Evolutionary conservation across 2,797 vertebrate species (phyloP).

Genomic region (Enteromius afrohamiltoni): DNA sequence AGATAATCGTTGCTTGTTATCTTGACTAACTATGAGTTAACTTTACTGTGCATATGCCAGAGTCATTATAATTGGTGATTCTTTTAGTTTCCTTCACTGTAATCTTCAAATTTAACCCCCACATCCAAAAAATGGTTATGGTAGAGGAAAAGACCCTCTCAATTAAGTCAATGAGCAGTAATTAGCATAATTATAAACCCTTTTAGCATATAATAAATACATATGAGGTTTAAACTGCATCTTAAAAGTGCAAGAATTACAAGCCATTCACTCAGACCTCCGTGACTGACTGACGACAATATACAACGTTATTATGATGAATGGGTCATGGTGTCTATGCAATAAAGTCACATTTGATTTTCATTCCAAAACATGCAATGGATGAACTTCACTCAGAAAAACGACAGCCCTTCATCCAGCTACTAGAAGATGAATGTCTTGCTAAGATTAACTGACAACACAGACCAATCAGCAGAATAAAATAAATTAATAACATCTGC

Average conservation of each 20-base stretch:
- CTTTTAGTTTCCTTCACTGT: neutral
- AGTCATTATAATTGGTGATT: neutral
- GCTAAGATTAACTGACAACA: slow-evolving; percentile 38
- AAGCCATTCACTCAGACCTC: slow-evolving; percentile 72
- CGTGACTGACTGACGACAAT: slow-evolving; percentile 65
- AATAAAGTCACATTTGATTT: slow-evolving; percentile 60
- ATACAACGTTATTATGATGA: slow-evolving; percentile 63
- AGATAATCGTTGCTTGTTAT: neutral
- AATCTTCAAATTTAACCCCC: neutral
- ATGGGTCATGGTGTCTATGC: slow-evolving; percentile 57
- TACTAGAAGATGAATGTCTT: slow-evolving; percentile 23
- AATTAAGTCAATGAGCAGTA: slow-evolving; percentile 79
- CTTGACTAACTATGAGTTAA: neutral
- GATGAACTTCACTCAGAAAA: neutral
- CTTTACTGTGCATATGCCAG: neutral
- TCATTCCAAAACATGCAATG: slow-evolving; percentile 50
- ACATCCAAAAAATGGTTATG: neutral
- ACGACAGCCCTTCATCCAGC: slow-evolving; percentile 8
- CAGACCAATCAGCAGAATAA: slow-evolving; percentile 30
- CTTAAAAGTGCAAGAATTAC: slow-evolving; percentile 72
- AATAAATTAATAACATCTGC: slow-evolving; percentile 50
- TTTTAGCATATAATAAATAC: slow-evolving; percentile 65
- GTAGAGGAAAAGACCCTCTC: slow-evolving; percentile 1
- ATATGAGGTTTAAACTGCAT: slow-evolving; percentile 73
- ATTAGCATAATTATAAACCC: slow-evolving; percentile 76